Evolutionary conservation across 2,797 vertebrate species (phyloP).

Genomic region (Microctenopoma steveboyesi): DNA sequence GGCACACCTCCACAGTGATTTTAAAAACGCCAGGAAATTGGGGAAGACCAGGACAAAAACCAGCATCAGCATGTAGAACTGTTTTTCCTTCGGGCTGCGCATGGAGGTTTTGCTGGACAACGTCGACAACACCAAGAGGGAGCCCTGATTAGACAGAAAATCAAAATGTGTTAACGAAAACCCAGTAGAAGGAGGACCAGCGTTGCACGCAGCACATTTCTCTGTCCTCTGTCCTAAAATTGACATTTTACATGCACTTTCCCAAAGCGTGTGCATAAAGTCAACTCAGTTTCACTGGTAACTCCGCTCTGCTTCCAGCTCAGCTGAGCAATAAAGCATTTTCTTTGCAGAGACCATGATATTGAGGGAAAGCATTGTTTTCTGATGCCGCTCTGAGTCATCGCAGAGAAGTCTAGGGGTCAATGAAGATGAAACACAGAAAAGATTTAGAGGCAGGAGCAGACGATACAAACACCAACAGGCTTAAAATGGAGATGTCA

Average conservation of each 20-base stretch:
- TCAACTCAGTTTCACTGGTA: not conserved
- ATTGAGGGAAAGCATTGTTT: not conserved
- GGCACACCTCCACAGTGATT: conserved; percentile 83
- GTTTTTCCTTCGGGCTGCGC: conserved; percentile 60
- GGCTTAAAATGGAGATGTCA: conserved; percentile 10
- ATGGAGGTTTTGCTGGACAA: conserved; percentile 74
- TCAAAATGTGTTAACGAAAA: conserved; percentile 4
- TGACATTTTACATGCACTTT: not conserved
- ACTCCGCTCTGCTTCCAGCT: not conserved
- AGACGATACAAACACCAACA: not conserved
- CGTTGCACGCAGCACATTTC: not conserved
- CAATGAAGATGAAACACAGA: conserved; percentile 2
- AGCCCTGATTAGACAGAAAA: conserved; percentile 71
- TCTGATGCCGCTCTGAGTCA: conserved; percentile 2
- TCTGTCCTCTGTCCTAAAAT: not conserved
- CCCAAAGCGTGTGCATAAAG: not conserved
- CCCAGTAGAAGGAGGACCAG: not conserved
- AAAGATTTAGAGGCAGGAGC: not conserved
- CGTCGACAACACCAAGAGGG: conserved; percentile 76
- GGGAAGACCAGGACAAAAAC: conserved; percentile 81
- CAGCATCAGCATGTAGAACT: conserved; percentile 84
- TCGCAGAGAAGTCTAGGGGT: not conserved
- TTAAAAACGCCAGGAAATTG: conserved; percentile 84
- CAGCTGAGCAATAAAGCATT: not conserved
- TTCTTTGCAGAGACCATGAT: not conserved